Evolutionary conservation across 92 coral and sea anemone species (phyloP).

Genomic region (Parazoanthus swiftii): DNA sequence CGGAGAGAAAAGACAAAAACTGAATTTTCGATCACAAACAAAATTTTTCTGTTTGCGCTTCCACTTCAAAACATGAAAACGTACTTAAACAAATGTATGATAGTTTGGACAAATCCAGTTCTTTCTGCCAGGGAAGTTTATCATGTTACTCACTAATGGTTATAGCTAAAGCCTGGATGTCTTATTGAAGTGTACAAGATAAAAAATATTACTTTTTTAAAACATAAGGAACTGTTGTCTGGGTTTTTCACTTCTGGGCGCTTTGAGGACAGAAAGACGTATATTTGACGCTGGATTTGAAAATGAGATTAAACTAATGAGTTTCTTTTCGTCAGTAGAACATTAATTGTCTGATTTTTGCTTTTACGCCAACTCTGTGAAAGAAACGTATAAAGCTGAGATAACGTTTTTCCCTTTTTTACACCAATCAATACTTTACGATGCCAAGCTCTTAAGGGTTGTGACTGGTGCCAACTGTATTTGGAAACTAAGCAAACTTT

Average conservation of each 20-base stretch:
- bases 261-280: background rate
- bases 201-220: background rate
- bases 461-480: background rate
- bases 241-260: background rate
- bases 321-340: background rate
- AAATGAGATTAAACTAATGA: background rate
- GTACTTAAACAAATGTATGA: background rate
- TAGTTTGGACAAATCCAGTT: background rate
- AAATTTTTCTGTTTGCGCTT: background rate
- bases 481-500: background rate
- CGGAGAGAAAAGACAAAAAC: background rate
- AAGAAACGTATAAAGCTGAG: background rate
- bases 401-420: background rate
- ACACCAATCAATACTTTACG: background rate
- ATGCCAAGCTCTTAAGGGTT: background rate
- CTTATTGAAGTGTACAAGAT: background rate
- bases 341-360: background rate
- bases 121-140: background rate
- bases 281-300: background rate
- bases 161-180: background rate
- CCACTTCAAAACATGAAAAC: background rate
- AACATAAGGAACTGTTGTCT: background rate
- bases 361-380: background rate
- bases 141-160: background rate
- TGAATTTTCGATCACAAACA: constrained; percentile 2